Percentiles rank a stretch among this genome's conserved stretches.
Conservation (phyloP, 2,113 vertebrate genomes). For the Osmerus eperlanus region DNA sequence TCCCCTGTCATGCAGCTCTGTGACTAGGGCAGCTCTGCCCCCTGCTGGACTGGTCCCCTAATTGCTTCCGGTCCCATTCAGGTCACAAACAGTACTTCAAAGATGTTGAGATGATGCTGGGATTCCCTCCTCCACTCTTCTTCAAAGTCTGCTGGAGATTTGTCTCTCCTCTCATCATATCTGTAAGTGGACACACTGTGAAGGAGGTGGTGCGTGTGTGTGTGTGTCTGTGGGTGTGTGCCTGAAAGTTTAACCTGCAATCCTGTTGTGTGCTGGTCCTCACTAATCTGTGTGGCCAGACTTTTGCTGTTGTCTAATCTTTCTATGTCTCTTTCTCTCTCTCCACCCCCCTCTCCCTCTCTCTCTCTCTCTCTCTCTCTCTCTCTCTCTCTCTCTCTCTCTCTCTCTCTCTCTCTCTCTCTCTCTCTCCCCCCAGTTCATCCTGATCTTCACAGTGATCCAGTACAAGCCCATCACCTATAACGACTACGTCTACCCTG, state of each 20-base stretch:
- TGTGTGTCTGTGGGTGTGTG: no score
- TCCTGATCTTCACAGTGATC: slow-evolving; percentile 96
- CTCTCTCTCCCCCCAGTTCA: slow-evolving; percentile 78
- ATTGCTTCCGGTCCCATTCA: slow-evolving; percentile 47
- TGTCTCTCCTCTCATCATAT: slow-evolving; percentile 92
- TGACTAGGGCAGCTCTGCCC: no score
- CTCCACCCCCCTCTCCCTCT: no score
- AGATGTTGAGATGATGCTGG: slow-evolving; percentile 99
- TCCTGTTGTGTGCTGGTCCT: not conserved
- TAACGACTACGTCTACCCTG: slow-evolving; percentile 88
- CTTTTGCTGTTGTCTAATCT: not conserved
- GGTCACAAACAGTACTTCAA: slow-evolving; percentile 94
- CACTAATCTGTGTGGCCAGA: not conserved
- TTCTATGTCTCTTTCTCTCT: not conserved
- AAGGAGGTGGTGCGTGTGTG: no score
- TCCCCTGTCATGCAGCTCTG: no score
- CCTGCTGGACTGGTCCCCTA: not conserved
- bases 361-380: not conserved
- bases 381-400: not conserved
- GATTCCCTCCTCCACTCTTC: slow-evolving; percentile 93
- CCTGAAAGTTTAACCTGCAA: no score
- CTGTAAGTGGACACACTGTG: slow-evolving; percentile 73
- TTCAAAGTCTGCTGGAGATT: slow-evolving; percentile 99
- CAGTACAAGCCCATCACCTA: slow-evolving; percentile 97
- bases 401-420: not conserved